Evolutionary conservation across 2,797 vertebrate genomes (phyloP).

Genomic region (Octomys mimax): DNA sequence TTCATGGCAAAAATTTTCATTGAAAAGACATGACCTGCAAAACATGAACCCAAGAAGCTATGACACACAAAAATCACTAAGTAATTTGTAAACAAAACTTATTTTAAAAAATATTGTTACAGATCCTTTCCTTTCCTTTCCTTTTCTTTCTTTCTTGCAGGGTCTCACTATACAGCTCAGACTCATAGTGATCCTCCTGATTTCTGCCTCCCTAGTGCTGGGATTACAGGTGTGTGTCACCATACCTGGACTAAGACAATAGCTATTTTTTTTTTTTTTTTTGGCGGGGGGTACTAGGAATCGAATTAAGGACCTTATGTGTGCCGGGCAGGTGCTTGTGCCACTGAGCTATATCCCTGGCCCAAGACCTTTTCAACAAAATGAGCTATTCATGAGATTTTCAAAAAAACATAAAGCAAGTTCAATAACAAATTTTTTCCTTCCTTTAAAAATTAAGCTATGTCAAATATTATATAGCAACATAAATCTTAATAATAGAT

Average conservation of each 20-base stretch:
- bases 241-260: too few relatives aligned
- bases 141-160: too few relatives aligned
- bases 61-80: conserved; percentile 53
- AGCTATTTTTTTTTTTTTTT: too few relatives aligned
- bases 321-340: too few relatives aligned
- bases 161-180: too few relatives aligned
- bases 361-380: conserved; percentile 35
- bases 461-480: background rate
- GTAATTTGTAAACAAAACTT: background rate
- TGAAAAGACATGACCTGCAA: conserved; percentile 91
- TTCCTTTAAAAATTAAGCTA: conserved; percentile 55
- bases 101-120: conserved; percentile 34
- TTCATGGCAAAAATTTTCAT: conserved; percentile 92
- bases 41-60: conserved; percentile 65
- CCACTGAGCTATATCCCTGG: too few relatives aligned
- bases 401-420: conserved; percentile 43
- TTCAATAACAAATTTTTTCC: conserved; percentile 15
- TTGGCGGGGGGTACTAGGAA: too few relatives aligned
- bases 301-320: too few relatives aligned
- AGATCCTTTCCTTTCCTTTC: too few relatives aligned
- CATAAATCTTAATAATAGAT: conserved; percentile 38
- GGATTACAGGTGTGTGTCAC: too few relatives aligned
- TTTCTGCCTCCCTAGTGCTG: too few relatives aligned
- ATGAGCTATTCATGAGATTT: conserved; percentile 31
- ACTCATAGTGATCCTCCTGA: too few relatives aligned